Conservation (phyloP, 2,113 vertebrate species). For the Platycercus adscitus region DNA sequence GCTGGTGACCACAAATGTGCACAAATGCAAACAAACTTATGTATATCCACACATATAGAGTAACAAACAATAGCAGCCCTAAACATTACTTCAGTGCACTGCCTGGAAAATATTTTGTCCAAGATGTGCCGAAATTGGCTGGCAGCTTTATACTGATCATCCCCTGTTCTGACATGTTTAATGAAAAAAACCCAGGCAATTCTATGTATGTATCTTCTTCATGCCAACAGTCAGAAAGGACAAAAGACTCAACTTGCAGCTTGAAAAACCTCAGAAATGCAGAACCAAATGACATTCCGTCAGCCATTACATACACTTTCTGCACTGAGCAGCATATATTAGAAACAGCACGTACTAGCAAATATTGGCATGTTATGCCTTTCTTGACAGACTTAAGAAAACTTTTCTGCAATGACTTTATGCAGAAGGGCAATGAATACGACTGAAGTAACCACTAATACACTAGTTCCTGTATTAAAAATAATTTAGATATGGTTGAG, state of each 20-base stretch:
- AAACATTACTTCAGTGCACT: not conserved
- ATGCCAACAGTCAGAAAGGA: not conserved
- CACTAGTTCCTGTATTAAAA: not conserved
- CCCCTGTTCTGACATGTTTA: not conserved
- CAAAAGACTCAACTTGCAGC: constrained; percentile 14
- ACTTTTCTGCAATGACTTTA: not conserved
- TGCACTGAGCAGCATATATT: not conserved
- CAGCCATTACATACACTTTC: not conserved
- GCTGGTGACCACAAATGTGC: not conserved
- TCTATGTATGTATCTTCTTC: not conserved
- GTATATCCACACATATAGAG: not conserved
- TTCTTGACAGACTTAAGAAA: not conserved
- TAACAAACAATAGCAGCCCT: not conserved
- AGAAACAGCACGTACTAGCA: not conserved
- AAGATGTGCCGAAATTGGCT: not conserved
- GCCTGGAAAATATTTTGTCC: not conserved
- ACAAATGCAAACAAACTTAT: not conserved
- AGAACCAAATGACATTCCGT: not conserved
- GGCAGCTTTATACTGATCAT: not conserved
- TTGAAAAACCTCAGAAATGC: constrained; percentile 4
- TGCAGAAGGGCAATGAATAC: not conserved
- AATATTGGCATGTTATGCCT: not conserved
- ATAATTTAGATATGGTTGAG: not conserved
- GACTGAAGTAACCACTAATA: not conserved
- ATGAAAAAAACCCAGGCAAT: not conserved